Evolutionary conservation across 2,113 vertebrate genomes (phyloP), one percentile per base, ranked within the genome.

Genomic region (Ammodramus savannarum): DNA sequence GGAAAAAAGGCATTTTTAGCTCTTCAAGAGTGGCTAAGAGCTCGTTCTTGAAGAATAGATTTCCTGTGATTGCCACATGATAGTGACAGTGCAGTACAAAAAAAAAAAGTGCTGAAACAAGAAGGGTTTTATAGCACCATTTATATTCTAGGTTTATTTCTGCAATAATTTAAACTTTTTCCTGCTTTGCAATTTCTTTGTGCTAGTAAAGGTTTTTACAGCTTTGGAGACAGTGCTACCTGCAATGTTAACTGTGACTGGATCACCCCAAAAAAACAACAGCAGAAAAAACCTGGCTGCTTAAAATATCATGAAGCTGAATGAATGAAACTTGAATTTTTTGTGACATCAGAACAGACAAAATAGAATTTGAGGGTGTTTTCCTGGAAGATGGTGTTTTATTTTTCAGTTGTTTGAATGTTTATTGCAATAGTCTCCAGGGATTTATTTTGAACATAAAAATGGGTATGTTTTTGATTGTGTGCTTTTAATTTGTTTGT

Each of bases 121-220:
- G 87, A 84, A 90, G 57, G 76, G 51, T 54, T 96, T 96, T 95
- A 91, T 95, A 93, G 88, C 79, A 82, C 95, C 73, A 81, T 92
- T 94, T 96, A 93, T 94, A 93, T 88, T 94, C 88, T 71, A 61
- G 44, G 84, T 94, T 96, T 95, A 95, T 96, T 97, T 94, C 83
- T 93, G 92, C 93, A 94, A 88, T 95, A 95, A 87, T 93, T 96
- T 96, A 74, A 90, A 87, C 79, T 92, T 96, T 92, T 93, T 93
- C 55, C 57, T 90, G 58, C 82, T 89, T 94, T 81, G 91, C 81
- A 83, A 41, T 90, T 91, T 95, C 84, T 91, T 88, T 89, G 75
- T 93, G 79, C 79, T 81, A 58, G 89, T 94, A 69, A 89, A 93
- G 84, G 78, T 66, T 87, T 96, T 84, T 87, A 93, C 87, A 85